Base-by-base conservation (phyloP, 2,113 vertebrate species). In the Cryptomyrus ogoouensis region DNA sequence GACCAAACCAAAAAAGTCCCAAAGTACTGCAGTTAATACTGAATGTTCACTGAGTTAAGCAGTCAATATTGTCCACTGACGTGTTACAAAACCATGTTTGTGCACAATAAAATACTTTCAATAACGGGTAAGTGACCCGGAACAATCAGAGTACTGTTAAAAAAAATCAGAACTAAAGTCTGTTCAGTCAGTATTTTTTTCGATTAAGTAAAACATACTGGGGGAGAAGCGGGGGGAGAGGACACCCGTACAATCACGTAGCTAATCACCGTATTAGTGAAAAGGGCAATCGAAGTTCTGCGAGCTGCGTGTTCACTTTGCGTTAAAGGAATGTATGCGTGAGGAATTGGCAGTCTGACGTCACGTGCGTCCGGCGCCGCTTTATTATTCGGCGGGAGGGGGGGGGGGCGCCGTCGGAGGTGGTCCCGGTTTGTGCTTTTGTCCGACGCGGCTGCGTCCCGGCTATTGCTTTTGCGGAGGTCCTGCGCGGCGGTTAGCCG, bases 1-100 rank as follows among this genome's bases (percentile, higher is more conserved):
- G 85, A 94, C 83, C 88, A 90, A 93, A 93, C 92, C 94, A 95
- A 90, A 90, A 95, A 93, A 94, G 91, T 93, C 95, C 94, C 91
- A 95, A 95, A 90, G 93, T 94, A 92, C 93, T 94, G 92, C 92
- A 95, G 92, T 94, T 95, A 94, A 90, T 91, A 89, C 91, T 87
- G 12, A 91, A 92, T 83, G 91, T 88, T 92, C 91, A 93, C 90
- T 52, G 91, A 91, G 90, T 93, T 94, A 89, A 91, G 92, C 91
- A 89, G 93, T 94, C 92, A 94, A 91, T 92, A 94, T 93, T 92
- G 93, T 92, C 91, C 86, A 91, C 88, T 92, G 91, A 92, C 90
- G 31, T 90, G 89, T 91, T 88, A 93, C 89, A 93, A 93, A 94
- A 92, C 89, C 83, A 91, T 89, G 87, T 89, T 85, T 93, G 87